Evolutionary conservation across 2,113 vertebrate genomes (phyloP).

Genomic region (Salvelinus fontinalis): DNA sequence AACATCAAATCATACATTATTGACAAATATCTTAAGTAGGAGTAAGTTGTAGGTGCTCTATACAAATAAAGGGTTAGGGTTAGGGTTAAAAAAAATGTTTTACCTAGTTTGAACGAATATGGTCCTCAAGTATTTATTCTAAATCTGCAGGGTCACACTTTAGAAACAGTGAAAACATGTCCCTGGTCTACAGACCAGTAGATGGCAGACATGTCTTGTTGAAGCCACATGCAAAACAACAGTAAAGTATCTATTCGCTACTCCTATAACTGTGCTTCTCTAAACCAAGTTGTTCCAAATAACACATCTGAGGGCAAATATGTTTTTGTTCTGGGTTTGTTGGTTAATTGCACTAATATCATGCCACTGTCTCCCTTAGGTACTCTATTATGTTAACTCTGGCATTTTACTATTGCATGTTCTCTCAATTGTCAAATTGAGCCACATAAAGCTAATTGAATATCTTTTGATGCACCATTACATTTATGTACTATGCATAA

Average conservation of each 20-base stretch:
- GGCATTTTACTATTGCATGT: not conserved
- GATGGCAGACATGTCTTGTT: slow-evolving; percentile 22
- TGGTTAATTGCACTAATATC: not conserved
- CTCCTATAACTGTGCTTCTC: not conserved
- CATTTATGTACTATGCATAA: not conserved
- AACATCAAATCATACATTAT: too few relatives aligned
- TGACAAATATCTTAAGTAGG: too few relatives aligned
- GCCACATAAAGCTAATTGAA: slow-evolving; percentile 2
- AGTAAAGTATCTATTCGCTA: not conserved
- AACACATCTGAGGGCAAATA: not conserved
- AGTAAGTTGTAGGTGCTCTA: too few relatives aligned
- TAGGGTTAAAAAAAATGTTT: too few relatives aligned
- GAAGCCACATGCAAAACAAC: not conserved
- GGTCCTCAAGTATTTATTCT: too few relatives aligned
- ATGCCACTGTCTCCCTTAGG: not conserved
- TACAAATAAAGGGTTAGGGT: too few relatives aligned
- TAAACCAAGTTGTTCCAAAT: not conserved
- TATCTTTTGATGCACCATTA: slow-evolving; percentile 7
- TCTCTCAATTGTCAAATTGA: not conserved
- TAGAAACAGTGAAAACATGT: not conserved
- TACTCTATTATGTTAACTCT: not conserved
- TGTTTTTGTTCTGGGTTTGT: not conserved
- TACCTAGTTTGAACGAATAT: too few relatives aligned
- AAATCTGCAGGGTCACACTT: too few relatives aligned
- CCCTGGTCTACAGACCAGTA: slow-evolving; percentile 19